Base-by-base conservation (phyloP, 53 echinoderm and acorn worm species). In the Holothuria leucospilota region DNA sequence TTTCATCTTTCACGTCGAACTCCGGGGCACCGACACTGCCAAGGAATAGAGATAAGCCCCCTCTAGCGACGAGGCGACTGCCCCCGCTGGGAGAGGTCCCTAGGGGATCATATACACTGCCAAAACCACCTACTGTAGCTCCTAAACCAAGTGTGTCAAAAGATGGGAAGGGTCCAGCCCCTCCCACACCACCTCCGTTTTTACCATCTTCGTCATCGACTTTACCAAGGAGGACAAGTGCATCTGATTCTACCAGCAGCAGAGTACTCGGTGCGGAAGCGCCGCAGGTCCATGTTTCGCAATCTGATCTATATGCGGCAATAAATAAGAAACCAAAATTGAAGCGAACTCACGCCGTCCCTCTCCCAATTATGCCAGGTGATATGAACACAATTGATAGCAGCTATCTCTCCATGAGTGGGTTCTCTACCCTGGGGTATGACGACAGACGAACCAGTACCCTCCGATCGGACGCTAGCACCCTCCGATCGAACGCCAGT, bases 291-390 rank as follows among this genome's bases (percentile, higher is more conserved):
- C 28, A 24, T 11, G 23, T 59, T 20, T 60, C 59, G 10, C 30
- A 80, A 21, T 80, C 60, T 60, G 80, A 80, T 29, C 62, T 80
- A 10, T 80, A 80, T 59, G 60, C 80, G 39, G 80, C 61, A 21
- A 80, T 80, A n/a, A 80, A 80, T 30, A 80, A 39, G 38, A 80
- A 80, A 34, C 80, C 59, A 3, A 80, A 80, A 30, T 62, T 80
- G 8, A 59, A 61, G 29, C 28, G 80, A 51, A 80, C 61, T 24
- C 59, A 61, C 8, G 80, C 80, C 20, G 80, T 80, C 15, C 14
- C 60, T 2, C 38, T 80, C 0, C 80, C 80, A 2, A 62, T 80
- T 14, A 26, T 12, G 20, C 59, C 80, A 18, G 80, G 80, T 5
- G 80, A 80, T 38, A 4, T 80, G 7, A 80, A 59, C 61, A 80